Percentiles rank a stretch among this genome's conserved stretches.
Conservation (phyloP, 2,113 vertebrate genomes). For the Corythornis cristatus region DNA sequence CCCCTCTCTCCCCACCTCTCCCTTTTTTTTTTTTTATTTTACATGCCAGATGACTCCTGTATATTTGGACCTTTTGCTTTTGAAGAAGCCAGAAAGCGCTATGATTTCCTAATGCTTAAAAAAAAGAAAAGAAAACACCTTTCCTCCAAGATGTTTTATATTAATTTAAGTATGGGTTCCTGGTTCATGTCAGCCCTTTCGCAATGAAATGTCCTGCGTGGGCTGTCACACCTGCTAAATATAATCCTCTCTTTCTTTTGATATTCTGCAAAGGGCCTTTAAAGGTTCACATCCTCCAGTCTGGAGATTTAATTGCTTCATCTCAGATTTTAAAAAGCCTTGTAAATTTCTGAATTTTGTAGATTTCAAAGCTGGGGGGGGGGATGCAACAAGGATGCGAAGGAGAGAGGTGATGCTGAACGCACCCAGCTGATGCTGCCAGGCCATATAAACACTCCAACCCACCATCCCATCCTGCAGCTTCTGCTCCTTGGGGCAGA, state of each 20-base stretch:
- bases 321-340: constrained; percentile 76
- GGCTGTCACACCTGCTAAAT: constrained; percentile 84
- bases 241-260: constrained; percentile 81
- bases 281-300: constrained; percentile 80
- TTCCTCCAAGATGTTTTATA: constrained; percentile 80
- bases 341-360: constrained; percentile 78
- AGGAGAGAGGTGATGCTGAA: not conserved
- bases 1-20: not conserved
- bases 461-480: not conserved
- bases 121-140: constrained; percentile 68
- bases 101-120: constrained; percentile 64
- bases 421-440: not conserved
- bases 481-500: constrained; percentile 58
- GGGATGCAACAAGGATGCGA: constrained; percentile 40
- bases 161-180: constrained; percentile 82
- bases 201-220: constrained; percentile 75
- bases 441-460: constrained; percentile 18
- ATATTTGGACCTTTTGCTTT: constrained; percentile 55
- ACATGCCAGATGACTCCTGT: constrained; percentile 61
- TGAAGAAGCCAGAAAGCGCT: constrained; percentile 59
- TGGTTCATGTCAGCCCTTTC: constrained; percentile 78
- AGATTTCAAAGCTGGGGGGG: constrained; percentile 73
- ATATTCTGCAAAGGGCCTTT: constrained; percentile 80
- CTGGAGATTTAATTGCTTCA: constrained; percentile 82
- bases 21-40: constrained; percentile 8